Conservation (phyloP, 1,140 invertebrate genomes). For the Euwallacea similis region DNA sequence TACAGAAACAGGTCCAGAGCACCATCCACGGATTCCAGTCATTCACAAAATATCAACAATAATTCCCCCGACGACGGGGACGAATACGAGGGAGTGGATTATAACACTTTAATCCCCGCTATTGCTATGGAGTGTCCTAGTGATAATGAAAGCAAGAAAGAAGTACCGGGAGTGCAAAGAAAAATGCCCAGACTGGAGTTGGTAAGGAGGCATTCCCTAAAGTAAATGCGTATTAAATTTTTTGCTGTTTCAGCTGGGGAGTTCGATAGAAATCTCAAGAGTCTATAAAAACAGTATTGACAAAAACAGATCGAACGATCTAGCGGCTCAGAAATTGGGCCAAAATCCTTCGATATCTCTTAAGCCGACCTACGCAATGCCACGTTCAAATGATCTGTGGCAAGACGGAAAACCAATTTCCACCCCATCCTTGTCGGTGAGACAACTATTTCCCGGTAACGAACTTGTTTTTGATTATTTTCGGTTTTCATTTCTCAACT, state of each 20-base stretch:
- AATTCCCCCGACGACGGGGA: slow-evolving; percentile 47
- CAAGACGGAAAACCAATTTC: slow-evolving; percentile 57
- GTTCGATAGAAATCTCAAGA: slow-evolving; percentile 49
- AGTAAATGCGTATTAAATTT: neutral
- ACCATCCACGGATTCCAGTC: slow-evolving; percentile 43
- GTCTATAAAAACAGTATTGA: slow-evolving; percentile 41
- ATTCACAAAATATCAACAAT: slow-evolving; percentile 31
- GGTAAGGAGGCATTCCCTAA: slow-evolving; percentile 29
- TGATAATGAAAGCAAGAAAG: slow-evolving; percentile 47
- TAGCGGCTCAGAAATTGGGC: slow-evolving; percentile 57
- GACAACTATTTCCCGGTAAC: slow-evolving; percentile 69
- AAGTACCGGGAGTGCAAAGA: slow-evolving; percentile 27
- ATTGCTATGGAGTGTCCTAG: slow-evolving; percentile 52
- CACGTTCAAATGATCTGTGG: slow-evolving; percentile 16
- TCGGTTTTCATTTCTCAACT: neutral
- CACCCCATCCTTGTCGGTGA: slow-evolving; percentile 73
- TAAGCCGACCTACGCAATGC: slow-evolving; percentile 15
- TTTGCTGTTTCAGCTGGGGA: slow-evolving; percentile 27
- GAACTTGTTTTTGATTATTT: neutral
- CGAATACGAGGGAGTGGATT: slow-evolving; percentile 48
- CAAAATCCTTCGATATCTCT: slow-evolving; percentile 70
- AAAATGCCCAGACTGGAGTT: slow-evolving; percentile 43
- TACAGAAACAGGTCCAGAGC: slow-evolving; percentile 39
- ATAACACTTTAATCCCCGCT: slow-evolving; percentile 51
- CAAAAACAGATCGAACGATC: slow-evolving; percentile 44